Base-by-base conservation (phyloP, 2,797 vertebrate species). In the Esox masquinongy region DNA sequence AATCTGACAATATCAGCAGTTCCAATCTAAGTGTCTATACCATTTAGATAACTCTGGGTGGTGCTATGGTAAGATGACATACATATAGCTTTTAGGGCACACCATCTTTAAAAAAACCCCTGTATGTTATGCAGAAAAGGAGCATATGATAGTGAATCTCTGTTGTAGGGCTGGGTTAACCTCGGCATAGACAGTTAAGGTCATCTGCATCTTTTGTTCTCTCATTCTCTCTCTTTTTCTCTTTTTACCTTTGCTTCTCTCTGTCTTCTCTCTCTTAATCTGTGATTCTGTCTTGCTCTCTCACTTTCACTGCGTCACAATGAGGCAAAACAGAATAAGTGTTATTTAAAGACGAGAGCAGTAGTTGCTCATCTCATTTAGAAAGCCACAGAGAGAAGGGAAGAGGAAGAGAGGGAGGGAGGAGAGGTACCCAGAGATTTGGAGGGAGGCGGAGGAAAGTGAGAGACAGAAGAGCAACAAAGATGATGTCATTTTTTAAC, bases 291-390 rank as follows among this genome's bases (percentile, higher is more conserved):
- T 93, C 77, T 24, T 11, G n/a, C 56, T 59, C 9, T 24, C 53
- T 56, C n/a, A 22, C 56, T 24, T 7, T 59, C 56, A 59, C 56
- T 59, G 56, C 56, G n/a, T 59, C 56, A 59, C n/a, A 59, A 22
- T 59, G 56, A 9, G 56, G 56, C 91, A 93, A 73, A 92, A 93
- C 74, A 91, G 92, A 39, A 94, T 95, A 78, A 93, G 94, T 80
- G 94, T 95, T 89, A 91, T 96, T 79, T 94, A 95, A 83, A 93
- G 93, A 74, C 91, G 78, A 0, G 94, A 93, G 92, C 90, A 92
- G 8, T 89, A 93, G 80, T 90, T 87, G 75, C 91, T 95, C 91
- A 93, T 95, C 15, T 70, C 22, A 43, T 86, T 80, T 67, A 82
- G 78, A 79, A 77, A 83, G 63, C 81, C 82, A 82, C 76, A 77